A percentile compares a stretch with the other conserved stretches of the same genome.
phyloP scores from a whole-genome alignment of 2,113 vertebrate genomes.

The Trichomycterus rosablanca region DNA sequence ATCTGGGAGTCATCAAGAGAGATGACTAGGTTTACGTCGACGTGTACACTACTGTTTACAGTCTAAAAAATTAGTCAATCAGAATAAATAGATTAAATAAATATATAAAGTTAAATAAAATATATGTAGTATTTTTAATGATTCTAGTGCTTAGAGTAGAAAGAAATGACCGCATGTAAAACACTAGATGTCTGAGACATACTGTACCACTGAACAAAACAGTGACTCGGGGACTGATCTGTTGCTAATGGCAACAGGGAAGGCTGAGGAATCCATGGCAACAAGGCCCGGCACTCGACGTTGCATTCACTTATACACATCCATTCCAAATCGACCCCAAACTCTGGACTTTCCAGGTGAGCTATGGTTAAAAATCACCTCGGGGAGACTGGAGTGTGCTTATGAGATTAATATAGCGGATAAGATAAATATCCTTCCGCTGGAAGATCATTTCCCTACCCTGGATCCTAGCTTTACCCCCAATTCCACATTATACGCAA shows the following conservation, averaged over 20 bases:
- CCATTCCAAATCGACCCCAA: constrained; percentile 17
- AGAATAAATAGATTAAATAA: no score
- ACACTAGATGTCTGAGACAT: constrained; percentile 2
- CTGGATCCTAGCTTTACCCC: constrained; percentile 12
- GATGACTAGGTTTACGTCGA: no score
- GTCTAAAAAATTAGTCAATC: no score
- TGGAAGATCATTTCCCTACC: not conserved
- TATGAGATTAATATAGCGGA: constrained; percentile 8
- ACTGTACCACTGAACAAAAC: constrained; percentile 32
- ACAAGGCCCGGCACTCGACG: constrained; percentile 32
- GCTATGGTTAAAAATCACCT: constrained; percentile 10
- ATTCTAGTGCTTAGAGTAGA: not conserved
- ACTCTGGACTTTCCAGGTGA: constrained; percentile 19
- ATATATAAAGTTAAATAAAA: no score
- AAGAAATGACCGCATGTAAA: constrained; percentile 21
- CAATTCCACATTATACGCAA: constrained; percentile 22
- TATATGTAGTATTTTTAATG: not conserved
- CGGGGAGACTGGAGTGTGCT: constrained; percentile 1
- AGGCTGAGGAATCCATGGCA: constrained; percentile 48
- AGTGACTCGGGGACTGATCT: constrained; percentile 40
- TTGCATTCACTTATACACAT: constrained; percentile 10
- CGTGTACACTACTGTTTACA: no score
- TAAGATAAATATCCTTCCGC: constrained; percentile 5
- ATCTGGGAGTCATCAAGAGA: no score
- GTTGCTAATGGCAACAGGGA: constrained; percentile 50